Conservation (phyloP, 2,888 invertebrate genomes). For the Matsumyia berberina region DNA sequence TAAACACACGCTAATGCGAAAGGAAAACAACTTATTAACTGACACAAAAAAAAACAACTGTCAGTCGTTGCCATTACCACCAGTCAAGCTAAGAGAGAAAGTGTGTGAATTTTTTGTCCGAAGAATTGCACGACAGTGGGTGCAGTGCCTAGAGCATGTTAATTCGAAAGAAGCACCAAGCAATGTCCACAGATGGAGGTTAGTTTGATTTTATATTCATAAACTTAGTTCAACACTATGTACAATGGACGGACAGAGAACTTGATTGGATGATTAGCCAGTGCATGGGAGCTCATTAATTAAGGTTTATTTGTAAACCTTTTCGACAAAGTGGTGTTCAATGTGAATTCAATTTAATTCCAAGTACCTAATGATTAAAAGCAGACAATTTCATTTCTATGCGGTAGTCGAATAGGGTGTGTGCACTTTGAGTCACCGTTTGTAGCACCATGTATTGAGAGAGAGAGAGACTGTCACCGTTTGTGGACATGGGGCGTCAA, state of each 20-base stretch:
- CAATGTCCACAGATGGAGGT: conserved; percentile 7
- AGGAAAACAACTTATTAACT: conserved; percentile 1
- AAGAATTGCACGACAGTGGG: conserved; percentile 9
- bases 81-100: conserved; percentile 15
- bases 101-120: conserved; percentile 39
- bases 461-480: too few relatives aligned
- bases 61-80: neutral
- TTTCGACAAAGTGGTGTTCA: neutral
- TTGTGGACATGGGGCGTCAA: too few relatives aligned
- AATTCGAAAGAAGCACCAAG: conserved; percentile 15
- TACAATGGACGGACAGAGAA: neutral
- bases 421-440: neutral
- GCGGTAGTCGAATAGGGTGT: neutral
- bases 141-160: conserved; percentile 7
- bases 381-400: neutral
- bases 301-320: neutral
- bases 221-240: conserved; percentile 1
- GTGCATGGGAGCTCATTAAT: conserved; percentile 5
- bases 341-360: conserved; percentile 1
- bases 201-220: conserved; percentile 1
- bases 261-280: conserved; percentile 24
- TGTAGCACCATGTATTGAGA: neutral
- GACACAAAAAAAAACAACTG: conserved; percentile 18
- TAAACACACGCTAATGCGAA: neutral
- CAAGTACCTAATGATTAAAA: neutral